These are phyloP conservation scores for Hepsetus odoe DNA, from an alignment of 2,113 vertebrate species.

Conservation along the genomic window DNA sequence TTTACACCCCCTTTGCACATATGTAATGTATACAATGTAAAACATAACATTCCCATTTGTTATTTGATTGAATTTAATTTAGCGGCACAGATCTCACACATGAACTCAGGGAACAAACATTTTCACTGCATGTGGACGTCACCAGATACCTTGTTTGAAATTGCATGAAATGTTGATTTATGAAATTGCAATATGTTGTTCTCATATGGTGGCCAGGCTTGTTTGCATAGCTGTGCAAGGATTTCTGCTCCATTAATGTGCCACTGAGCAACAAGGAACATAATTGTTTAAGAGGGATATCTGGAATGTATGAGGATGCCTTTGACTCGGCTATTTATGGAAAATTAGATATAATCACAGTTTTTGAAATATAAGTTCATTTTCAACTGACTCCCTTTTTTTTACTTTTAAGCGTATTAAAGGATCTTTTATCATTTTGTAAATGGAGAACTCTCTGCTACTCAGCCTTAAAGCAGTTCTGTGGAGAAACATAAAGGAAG, in stretches of 20 bases:
- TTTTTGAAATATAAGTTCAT: too few relatives aligned
- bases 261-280: conserved; percentile 44
- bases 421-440: background rate
- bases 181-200: conserved; percentile 65
- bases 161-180: conserved; percentile 61
- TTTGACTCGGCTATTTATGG: background rate
- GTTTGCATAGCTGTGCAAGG: conserved; percentile 66
- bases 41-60: background rate
- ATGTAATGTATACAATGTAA: background rate
- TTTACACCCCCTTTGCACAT: too few relatives aligned
- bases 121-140: conserved; percentile 35
- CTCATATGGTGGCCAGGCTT: conserved; percentile 62
- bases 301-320: background rate
- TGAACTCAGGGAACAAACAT: background rate
- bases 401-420: too few relatives aligned
- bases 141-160: conserved; percentile 45
- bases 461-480: background rate
- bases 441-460: background rate
- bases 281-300: background rate
- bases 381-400: too few relatives aligned
- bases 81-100: background rate
- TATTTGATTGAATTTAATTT: background rate
- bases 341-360: background rate
- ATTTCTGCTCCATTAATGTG: conserved; percentile 70
- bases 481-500: background rate